Evolutionary conservation across 92 coral and sea anemone species (phyloP).

Genomic region (Parazoanthus swiftii): DNA sequence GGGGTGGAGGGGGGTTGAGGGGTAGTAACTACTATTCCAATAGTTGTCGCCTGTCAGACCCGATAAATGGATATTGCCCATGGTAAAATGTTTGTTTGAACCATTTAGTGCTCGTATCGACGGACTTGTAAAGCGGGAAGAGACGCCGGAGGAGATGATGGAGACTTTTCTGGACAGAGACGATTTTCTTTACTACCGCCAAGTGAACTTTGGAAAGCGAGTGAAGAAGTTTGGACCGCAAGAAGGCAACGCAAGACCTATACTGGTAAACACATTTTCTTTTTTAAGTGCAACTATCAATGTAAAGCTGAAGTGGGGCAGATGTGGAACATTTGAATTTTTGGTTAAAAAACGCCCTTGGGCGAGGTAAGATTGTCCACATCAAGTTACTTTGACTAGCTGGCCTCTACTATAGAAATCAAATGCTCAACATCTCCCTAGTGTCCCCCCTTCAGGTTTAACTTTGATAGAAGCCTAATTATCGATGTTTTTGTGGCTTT

Average conservation of each 20-base stretch:
- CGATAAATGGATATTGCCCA: too few species aligned
- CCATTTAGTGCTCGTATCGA: conserved; percentile 91
- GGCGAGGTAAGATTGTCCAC: too few species aligned
- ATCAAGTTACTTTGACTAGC: too few species aligned
- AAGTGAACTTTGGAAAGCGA: conserved; percentile 87
- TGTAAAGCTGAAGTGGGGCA: not conserved
- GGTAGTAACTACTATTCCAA: too few species aligned
- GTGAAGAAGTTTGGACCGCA: conserved; percentile 98
- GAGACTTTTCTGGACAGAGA: conserved; percentile 88
- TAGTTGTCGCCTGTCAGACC: too few species aligned
- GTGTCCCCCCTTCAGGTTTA: too few species aligned
- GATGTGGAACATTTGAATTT: not conserved
- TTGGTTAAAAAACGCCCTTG: too few species aligned
- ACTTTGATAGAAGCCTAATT: too few species aligned
- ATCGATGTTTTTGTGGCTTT: too few species aligned
- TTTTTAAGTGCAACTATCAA: not conserved
- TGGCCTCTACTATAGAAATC: too few species aligned
- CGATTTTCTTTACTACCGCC: conserved; percentile 88
- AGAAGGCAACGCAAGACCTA: conserved; percentile 85
- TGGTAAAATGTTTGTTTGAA: not conserved
- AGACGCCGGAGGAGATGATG: conserved; percentile 88
- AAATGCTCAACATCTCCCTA: too few species aligned
- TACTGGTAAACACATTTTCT: conserved; percentile 60
- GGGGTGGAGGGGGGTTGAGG: too few species aligned
- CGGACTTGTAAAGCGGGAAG: conserved; percentile 94